phyloP scores from a whole-genome alignment of 2,797 vertebrate genomes.

The Pitangus sulphuratus region DNA sequence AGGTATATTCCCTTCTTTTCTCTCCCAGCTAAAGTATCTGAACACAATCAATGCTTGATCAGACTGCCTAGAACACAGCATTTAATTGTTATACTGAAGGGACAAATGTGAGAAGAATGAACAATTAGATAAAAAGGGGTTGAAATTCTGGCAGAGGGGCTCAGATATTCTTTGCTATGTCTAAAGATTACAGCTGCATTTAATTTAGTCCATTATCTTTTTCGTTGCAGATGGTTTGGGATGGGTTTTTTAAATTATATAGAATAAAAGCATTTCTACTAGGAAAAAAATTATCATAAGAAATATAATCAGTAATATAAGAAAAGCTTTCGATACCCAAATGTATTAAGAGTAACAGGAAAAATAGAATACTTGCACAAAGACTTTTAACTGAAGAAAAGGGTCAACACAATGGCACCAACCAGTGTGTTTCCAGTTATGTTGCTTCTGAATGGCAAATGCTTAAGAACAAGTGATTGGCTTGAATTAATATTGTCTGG shows the following conservation, averaged over 20 bases:
- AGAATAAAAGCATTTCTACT: neutral
- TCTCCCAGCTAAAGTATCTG: neutral
- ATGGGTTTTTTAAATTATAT: neutral
- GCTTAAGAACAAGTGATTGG: neutral
- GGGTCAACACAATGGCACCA: neutral
- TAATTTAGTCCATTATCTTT: slow-evolving; percentile 25
- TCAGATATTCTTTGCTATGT: neutral
- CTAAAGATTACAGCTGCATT: slow-evolving; percentile 10
- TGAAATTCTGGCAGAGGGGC: neutral
- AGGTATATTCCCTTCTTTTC: neutral
- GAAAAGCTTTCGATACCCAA: neutral
- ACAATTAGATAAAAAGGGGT: neutral
- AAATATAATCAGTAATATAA: neutral
- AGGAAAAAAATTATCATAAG: neutral
- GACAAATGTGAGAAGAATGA: slow-evolving; percentile 1
- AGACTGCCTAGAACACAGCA: neutral
- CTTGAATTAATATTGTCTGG: neutral
- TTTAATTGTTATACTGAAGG: neutral
- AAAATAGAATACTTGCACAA: neutral
- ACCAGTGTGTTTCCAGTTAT: neutral
- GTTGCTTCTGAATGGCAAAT: neutral
- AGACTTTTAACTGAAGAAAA: neutral
- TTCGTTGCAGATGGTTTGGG: neutral
- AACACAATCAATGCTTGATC: neutral
- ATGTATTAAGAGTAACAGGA: neutral